Evolutionary conservation across 2,888 invertebrate genomes (phyloP).

Genomic region (Melieria picta): DNA sequence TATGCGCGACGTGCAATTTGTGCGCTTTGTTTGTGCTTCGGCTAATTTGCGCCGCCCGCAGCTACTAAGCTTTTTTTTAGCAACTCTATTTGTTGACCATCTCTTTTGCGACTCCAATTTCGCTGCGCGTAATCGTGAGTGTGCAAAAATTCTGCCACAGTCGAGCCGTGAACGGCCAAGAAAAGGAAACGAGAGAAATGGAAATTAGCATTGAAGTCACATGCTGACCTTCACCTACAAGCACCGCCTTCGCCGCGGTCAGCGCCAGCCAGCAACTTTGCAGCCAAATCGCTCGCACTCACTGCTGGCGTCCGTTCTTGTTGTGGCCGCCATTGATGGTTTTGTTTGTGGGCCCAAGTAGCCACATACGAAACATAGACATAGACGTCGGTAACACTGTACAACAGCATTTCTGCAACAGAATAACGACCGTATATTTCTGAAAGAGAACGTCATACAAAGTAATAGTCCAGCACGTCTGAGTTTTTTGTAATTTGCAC

Average conservation of each 20-base stretch:
- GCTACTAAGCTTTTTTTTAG: neutral
- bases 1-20: conserved; percentile 28
- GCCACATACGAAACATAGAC: neutral
- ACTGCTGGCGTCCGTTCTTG: neutral
- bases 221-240: conserved; percentile 48
- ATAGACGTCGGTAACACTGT: neutral
- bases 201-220: conserved; percentile 48
- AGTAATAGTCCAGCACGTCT: no score
- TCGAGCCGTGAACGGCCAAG: neutral
- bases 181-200: conserved; percentile 22
- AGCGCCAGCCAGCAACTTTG: neutral
- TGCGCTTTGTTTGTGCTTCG: neutral
- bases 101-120: conserved; percentile 6
- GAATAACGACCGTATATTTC: no score
- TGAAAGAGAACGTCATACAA: no score
- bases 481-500: no score
- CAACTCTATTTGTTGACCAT: neutral
- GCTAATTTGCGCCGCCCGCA: no score
- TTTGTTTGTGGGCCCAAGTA: no score
- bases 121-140: neutral
- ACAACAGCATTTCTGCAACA: no score
- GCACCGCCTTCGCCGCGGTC: conserved; percentile 16
- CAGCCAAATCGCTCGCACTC: neutral
- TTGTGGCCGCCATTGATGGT: conserved; percentile 16
- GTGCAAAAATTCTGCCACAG: conserved; percentile 19